These are phyloP conservation scores for Gymnoscopelus microlampas DNA, from an alignment of 2,797 vertebrate species.

Conservation along the genomic window DNA sequence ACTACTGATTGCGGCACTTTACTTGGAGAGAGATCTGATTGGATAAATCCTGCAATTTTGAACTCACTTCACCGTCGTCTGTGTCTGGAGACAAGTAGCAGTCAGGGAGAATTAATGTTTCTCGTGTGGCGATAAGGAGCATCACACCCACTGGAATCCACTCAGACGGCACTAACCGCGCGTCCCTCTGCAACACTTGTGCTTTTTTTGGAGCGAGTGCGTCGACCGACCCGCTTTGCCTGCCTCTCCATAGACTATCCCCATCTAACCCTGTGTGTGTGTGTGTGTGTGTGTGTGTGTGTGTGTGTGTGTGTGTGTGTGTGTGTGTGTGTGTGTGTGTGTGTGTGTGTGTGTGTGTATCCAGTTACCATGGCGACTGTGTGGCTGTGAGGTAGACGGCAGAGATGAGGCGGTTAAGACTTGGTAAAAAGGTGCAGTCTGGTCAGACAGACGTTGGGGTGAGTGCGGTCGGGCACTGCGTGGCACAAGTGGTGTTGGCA, in stretches of 20 bases:
- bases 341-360: constrained; percentile 51
- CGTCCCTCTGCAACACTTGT: constrained; percentile 64
- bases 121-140: background rate
- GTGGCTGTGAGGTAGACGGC: constrained; percentile 74
- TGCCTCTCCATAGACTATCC: constrained; percentile 73
- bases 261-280: constrained; percentile 69
- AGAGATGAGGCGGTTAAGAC: constrained; percentile 48
- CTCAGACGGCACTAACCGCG: constrained; percentile 71
- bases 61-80: background rate
- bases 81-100: no score
- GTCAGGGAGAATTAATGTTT: constrained; percentile 1
- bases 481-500: constrained; percentile 34
- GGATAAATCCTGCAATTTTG: no score
- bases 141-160: constrained; percentile 44
- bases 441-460: constrained; percentile 77
- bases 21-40: no score
- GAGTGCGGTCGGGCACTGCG: constrained; percentile 68
- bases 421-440: constrained; percentile 68
- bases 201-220: constrained; percentile 70
- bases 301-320: constrained; percentile 22
- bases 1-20: no score
- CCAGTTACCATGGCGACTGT: constrained; percentile 85
- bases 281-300: constrained; percentile 50
- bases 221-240: constrained; percentile 71
- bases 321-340: background rate